Evolutionary conservation across 2,113 vertebrate species (phyloP).

Genomic region (Budorcas taxicolor): DNA sequence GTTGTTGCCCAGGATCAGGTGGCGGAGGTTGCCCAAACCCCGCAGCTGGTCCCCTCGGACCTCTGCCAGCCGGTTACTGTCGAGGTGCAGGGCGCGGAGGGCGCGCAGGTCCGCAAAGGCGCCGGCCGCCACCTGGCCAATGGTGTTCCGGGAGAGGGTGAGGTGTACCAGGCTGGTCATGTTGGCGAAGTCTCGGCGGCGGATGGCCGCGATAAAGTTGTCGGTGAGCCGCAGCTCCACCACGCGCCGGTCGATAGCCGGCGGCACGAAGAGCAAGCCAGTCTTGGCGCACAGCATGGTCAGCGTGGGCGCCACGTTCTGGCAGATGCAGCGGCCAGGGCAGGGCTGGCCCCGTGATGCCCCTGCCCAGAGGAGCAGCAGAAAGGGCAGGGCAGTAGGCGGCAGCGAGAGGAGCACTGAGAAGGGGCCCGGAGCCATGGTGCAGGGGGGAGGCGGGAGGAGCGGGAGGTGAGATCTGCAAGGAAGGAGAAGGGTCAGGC

Average conservation of each 20-base stretch:
- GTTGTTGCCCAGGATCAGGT: conserved; percentile 95
- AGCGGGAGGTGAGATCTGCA: conserved; percentile 8
- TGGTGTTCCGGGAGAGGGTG: conserved; percentile 93
- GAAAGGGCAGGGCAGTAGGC: conserved; percentile 83
- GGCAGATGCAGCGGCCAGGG: conserved; percentile 93
- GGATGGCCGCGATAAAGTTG: conserved; percentile 94
- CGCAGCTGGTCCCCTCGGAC: conserved; percentile 89
- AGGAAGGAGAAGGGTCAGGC: background rate
- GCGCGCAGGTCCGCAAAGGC: conserved; percentile 89
- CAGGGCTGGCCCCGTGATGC: conserved; percentile 84
- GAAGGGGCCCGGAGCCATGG: conserved; percentile 67
- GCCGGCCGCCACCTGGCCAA: conserved; percentile 89
- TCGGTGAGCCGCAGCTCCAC: conserved; percentile 94
- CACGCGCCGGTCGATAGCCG: conserved; percentile 90
- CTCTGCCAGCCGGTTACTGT: conserved; percentile 89
- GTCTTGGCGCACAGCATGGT: conserved; percentile 96
- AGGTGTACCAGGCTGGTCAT: conserved; percentile 97
- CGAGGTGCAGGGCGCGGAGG: conserved; percentile 91
- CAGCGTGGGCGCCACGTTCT: conserved; percentile 91
- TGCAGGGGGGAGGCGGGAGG: background rate
- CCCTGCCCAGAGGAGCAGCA: conserved; percentile 86
- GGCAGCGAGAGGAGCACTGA: conserved; percentile 36
- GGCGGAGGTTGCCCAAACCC: conserved; percentile 89
- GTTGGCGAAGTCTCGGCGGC: conserved; percentile 92
- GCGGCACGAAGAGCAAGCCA: conserved; percentile 91